A percentile compares a stretch with the other conserved stretches of the same genome.
Evolutionary conservation across 1,140 invertebrate genomes (phyloP).

Genomic region (Aphidius gifuensis): DNA sequence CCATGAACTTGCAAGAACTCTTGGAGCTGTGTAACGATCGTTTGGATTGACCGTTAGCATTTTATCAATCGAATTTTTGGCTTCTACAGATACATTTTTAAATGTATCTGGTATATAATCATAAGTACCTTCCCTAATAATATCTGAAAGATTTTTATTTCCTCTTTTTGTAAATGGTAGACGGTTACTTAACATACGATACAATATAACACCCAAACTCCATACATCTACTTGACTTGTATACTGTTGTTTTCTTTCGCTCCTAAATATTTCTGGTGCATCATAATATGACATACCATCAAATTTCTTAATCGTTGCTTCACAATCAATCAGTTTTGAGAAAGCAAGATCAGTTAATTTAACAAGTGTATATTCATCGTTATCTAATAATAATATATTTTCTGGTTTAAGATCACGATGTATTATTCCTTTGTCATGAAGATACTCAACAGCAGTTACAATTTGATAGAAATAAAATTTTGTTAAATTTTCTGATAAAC

Average conservation of each 20-base stretch:
- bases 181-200: slow-evolving; percentile 52
- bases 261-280: slow-evolving; percentile 78
- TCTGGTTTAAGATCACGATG: slow-evolving; percentile 90
- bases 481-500: slow-evolving; percentile 64
- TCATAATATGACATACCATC: slow-evolving; percentile 85
- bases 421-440: slow-evolving; percentile 78
- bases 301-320: slow-evolving; percentile 78
- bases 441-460: slow-evolving; percentile 75
- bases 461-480: slow-evolving; percentile 86
- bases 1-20: neutral
- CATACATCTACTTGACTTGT: slow-evolving; percentile 79
- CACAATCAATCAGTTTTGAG: slow-evolving; percentile 78
- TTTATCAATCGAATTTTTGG: neutral
- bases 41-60: too few species aligned
- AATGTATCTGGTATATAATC: slow-evolving; percentile 26
- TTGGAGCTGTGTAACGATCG: neutral
- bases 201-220: slow-evolving; percentile 88
- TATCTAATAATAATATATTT: slow-evolving; percentile 71
- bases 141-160: slow-evolving; percentile 33
- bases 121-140: slow-evolving; percentile 45
- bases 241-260: slow-evolving; percentile 61
- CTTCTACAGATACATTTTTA: neutral
- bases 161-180: slow-evolving; percentile 43
- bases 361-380: slow-evolving; percentile 66
- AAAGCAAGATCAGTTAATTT: slow-evolving; percentile 86